A percentile compares a stretch with the other conserved stretches of the same genome.
Conservation (phyloP, 2,888 invertebrate species). For the Polyploca ridens region DNA sequence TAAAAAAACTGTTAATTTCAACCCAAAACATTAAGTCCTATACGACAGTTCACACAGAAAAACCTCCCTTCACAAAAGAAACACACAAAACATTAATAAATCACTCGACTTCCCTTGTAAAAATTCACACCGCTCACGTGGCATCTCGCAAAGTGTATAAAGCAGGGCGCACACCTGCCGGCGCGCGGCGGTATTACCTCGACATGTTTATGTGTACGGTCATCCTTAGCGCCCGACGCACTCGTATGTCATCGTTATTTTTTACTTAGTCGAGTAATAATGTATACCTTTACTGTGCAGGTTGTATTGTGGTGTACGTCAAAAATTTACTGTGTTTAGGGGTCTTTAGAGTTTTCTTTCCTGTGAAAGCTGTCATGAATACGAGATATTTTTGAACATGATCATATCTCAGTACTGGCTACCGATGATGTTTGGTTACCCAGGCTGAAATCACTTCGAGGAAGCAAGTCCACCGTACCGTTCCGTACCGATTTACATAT, state of each 20-base stretch:
- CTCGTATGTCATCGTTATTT: slow-evolving; percentile 33
- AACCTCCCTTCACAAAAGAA: slow-evolving; percentile 2
- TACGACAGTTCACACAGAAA: slow-evolving; percentile 1
- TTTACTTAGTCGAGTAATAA: slow-evolving; percentile 28
- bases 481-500: too few species aligned
- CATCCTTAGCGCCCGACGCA: slow-evolving; percentile 24
- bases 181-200: slow-evolving; percentile 11
- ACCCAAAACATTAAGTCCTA: not conserved
- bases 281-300: slow-evolving; percentile 22
- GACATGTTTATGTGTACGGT: slow-evolving; percentile 37
- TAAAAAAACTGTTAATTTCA: slow-evolving; percentile 1
- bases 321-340: not conserved
- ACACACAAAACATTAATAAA: slow-evolving; percentile 26
- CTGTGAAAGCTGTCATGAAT: not conserved
- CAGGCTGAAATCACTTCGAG: too few species aligned
- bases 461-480: too few species aligned
- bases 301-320: slow-evolving; percentile 2
- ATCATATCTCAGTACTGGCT: too few species aligned
- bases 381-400: too few species aligned
- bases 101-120: slow-evolving; percentile 26
- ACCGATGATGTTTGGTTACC: too few species aligned
- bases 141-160: slow-evolving; percentile 21
- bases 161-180: slow-evolving; percentile 30
- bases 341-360: not conserved
- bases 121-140: slow-evolving; percentile 25